These are phyloP conservation scores for Mesocricetus auratus DNA, from an alignment of 2,113 vertebrate genomes.

Conservation along the genomic window DNA sequence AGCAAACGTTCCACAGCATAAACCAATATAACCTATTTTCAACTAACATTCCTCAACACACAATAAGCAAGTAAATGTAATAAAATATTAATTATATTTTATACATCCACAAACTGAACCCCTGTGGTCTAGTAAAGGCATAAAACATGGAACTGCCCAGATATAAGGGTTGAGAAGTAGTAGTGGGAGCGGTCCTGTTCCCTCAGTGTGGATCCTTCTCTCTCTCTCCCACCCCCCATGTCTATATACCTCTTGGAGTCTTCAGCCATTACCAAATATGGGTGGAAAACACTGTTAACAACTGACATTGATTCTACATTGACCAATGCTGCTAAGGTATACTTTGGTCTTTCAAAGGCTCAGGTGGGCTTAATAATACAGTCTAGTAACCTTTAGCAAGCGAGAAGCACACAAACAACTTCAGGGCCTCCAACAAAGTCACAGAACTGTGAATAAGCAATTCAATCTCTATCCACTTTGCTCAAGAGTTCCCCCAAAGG, in stretches of 20 bases:
- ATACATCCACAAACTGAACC: not conserved
- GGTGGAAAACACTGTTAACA: conserved; percentile 27
- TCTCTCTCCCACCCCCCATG: not conserved
- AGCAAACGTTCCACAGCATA: not conserved
- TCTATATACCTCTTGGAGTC: not conserved
- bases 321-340: not conserved
- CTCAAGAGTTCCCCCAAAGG: conserved; percentile 19
- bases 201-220: not conserved
- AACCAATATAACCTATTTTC: not conserved
- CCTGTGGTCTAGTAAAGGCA: not conserved
- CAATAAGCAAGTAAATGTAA: not conserved
- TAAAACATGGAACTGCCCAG: not conserved
- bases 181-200: not conserved
- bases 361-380: conserved; percentile 50
- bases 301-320: not conserved
- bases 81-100: not conserved
- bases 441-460: conserved; percentile 58
- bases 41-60: not conserved
- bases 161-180: not conserved
- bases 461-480: conserved; percentile 42
- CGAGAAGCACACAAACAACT: conserved; percentile 13
- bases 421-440: conserved; percentile 36
- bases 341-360: conserved; percentile 54
- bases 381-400: conserved; percentile 57
- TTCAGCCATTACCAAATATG: not conserved